A percentile compares a stretch with the other conserved stretches of the same genome.
Evolutionary conservation across 2,113 vertebrate species (phyloP).

Genomic region (Megaleporinus macrocephalus): DNA sequence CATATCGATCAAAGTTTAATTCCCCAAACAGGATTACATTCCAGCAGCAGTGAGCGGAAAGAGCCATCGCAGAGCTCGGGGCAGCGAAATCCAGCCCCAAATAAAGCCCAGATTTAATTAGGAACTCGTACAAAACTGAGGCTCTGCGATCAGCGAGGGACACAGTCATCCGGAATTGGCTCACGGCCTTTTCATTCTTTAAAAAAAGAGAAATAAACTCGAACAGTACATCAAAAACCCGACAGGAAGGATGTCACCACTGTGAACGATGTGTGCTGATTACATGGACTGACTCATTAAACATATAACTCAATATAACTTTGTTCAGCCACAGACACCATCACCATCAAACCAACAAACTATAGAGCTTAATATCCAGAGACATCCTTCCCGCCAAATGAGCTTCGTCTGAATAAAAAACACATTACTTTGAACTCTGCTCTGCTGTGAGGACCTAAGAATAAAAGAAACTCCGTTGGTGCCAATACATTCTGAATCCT

Average conservation of each 20-base stretch:
- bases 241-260: background rate
- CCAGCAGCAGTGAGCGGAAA: background rate
- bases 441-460: no score
- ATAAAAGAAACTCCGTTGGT: no score
- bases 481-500: no score
- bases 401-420: no score
- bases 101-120: background rate
- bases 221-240: background rate
- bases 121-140: background rate
- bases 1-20: conserved; percentile 12
- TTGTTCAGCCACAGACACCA: no score
- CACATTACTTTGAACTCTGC: no score
- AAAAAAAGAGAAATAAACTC: no score
- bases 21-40: conserved; percentile 4
- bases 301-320: background rate
- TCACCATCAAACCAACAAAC: no score
- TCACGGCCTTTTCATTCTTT: background rate
- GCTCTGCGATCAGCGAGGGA: background rate
- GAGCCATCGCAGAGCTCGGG: background rate
- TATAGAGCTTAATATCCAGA: no score
- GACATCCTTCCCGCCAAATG: no score
- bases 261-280: background rate
- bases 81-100: background rate
- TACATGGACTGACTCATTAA: background rate
- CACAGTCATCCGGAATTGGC: background rate